These are phyloP conservation scores for Strigamia crassipes DNA, from an alignment of 2,888 invertebrate genomes.

Conservation along the genomic window DNA sequence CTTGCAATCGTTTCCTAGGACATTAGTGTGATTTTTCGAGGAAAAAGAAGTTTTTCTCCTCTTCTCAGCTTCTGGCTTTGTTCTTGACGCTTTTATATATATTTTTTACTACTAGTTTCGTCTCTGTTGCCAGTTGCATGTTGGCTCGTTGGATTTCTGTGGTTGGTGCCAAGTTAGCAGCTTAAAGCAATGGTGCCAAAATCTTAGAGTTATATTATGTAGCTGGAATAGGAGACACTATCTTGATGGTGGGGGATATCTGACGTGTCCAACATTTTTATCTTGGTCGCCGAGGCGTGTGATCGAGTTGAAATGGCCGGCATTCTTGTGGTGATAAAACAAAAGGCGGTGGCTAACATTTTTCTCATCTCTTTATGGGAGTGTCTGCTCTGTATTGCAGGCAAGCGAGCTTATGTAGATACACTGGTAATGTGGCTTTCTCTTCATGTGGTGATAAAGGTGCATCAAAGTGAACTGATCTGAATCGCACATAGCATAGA, in stretches of 20 bases:
- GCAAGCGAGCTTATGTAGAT: not conserved
- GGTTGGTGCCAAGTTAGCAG: constrained; percentile 42
- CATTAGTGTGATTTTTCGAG: not conserved
- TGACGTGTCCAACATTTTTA: constrained; percentile 46
- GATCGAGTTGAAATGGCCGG: constrained; percentile 39
- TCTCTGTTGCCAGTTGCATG: constrained; percentile 24
- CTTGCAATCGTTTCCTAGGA: not conserved
- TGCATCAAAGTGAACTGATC: not conserved
- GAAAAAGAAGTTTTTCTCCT: not conserved
- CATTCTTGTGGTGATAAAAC: constrained; percentile 26
- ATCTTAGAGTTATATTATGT: constrained; percentile 29
- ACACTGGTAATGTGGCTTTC: not conserved
- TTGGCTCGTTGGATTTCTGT: not conserved
- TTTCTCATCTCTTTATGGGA: not conserved
- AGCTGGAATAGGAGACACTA: constrained; percentile 43
- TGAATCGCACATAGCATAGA: not conserved
- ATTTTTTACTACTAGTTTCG: not conserved
- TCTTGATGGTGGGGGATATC: constrained; percentile 39
- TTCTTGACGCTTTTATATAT: not conserved
- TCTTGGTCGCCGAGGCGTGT: constrained; percentile 28
- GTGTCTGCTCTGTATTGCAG: not conserved
- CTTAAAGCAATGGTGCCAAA: constrained; percentile 39
- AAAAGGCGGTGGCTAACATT: constrained; percentile 11
- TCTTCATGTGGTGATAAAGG: not conserved
- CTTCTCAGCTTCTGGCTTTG: constrained; percentile 10